Evolutionary conservation across 2,888 invertebrate genomes (phyloP).

Genomic region (Andrena flavipes): DNA sequence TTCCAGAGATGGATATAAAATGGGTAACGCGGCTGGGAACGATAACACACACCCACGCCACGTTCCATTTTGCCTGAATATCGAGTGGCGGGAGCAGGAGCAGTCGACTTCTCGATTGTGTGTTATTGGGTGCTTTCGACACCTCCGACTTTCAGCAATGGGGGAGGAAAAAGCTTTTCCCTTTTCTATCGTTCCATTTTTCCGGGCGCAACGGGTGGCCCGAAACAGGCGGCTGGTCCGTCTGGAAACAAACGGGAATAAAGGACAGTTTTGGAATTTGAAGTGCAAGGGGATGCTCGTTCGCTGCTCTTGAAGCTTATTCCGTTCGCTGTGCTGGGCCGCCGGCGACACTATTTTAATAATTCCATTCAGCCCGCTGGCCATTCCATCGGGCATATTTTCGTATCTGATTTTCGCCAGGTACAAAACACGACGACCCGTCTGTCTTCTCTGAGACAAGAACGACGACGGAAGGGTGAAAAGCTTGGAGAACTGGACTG

Average conservation of each 20-base stretch:
- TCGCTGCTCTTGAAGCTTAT: background rate
- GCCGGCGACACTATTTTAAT: no score
- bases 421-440: background rate
- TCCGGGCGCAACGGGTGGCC: constrained; percentile 1
- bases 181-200: constrained; percentile 15
- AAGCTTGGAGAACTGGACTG: constrained; percentile 10
- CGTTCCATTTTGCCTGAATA: constrained; percentile 71
- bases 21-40: constrained; percentile 60
- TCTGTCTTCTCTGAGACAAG: background rate
- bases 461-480: constrained; percentile 9
- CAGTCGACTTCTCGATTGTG: constrained; percentile 69
- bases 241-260: background rate
- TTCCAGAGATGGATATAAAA: constrained; percentile 64
- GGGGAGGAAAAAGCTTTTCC: background rate
- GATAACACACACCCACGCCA: constrained; percentile 55
- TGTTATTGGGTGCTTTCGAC: constrained; percentile 66
- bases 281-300: background rate
- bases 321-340: background rate
- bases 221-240: background rate
- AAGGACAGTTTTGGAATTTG: constrained; percentile 1
- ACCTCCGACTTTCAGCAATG: constrained; percentile 49
- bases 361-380: background rate
- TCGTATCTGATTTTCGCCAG: constrained; percentile 9
- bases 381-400: background rate
- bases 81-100: constrained; percentile 61